phyloP scores from a whole-genome alignment of 2,797 vertebrate species.

The Fratercula arctica region DNA sequence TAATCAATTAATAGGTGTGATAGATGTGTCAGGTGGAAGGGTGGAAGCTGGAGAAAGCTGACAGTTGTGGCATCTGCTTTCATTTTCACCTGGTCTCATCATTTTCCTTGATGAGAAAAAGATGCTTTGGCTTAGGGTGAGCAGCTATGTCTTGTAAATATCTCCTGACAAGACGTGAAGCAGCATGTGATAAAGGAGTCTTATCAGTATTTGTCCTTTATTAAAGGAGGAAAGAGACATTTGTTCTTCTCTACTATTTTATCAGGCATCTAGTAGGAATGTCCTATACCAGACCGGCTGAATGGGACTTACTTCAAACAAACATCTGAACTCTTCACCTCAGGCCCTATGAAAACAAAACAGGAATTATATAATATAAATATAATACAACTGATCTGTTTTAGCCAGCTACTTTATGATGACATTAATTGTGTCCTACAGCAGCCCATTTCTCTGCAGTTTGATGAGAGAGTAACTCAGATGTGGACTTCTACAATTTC shows the following conservation, averaged over 20 bases:
- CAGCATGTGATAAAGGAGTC: not conserved
- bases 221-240: not conserved
- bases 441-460: not conserved
- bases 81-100: not conserved
- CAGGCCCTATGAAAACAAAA: not conserved
- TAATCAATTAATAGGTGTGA: not conserved
- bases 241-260: not conserved
- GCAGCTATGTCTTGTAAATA: not conserved
- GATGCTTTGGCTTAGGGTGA: not conserved
- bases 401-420: not conserved
- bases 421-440: not conserved
- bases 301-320: not conserved
- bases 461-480: not conserved
- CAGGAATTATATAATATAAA: not conserved
- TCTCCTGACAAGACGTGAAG: not conserved
- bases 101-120: not conserved
- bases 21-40: not conserved
- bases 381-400: not conserved
- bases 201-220: not conserved
- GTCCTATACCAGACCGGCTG: not conserved
- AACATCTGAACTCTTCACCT: not conserved
- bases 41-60: not conserved
- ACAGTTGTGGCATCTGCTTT: not conserved
- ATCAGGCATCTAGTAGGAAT: not conserved
- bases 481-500: not conserved